phyloP scores from a whole-genome alignment of 1,140 invertebrate genomes.

The Drosophila tani region DNA sequence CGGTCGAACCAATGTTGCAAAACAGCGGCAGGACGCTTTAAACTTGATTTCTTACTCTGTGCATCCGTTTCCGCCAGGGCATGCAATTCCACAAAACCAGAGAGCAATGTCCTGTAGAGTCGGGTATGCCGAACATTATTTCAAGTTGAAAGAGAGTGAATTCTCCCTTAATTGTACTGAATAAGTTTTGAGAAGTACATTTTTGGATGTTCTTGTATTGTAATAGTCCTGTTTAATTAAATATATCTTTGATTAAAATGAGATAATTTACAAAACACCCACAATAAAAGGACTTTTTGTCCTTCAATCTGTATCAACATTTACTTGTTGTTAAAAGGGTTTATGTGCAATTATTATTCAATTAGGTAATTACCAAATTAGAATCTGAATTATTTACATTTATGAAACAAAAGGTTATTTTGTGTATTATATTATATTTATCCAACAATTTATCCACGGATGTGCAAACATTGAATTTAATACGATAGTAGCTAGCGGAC shows the following conservation, averaged over 20 bases:
- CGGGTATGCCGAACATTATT: slow-evolving; percentile 1
- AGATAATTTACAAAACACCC: not conserved
- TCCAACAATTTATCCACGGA: not conserved
- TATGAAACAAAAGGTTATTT: not conserved
- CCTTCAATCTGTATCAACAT: not conserved
- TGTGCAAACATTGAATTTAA: not conserved
- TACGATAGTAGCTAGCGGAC: not conserved
- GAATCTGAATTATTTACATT: no score
- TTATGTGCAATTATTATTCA: not conserved
- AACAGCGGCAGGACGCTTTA: slow-evolving; percentile 22
- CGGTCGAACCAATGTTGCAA: slow-evolving; percentile 16
- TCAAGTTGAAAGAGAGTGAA: no score
- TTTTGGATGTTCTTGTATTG: no score
- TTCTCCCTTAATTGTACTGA: not conserved
- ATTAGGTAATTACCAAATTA: not conserved
- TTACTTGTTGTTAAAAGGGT: not conserved
- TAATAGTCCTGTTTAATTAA: no score
- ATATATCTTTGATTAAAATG: not conserved
- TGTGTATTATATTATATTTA: not conserved
- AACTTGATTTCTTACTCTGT: slow-evolving; percentile 45
- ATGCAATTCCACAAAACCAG: not conserved
- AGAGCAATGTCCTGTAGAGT: not conserved
- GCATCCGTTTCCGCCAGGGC: slow-evolving; percentile 21
- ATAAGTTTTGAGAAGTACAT: no score
- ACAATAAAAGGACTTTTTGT: not conserved